These are phyloP conservation scores for Eupsittula cactorum DNA, from an alignment of 2,113 vertebrate species.

Conservation along the genomic window DNA sequence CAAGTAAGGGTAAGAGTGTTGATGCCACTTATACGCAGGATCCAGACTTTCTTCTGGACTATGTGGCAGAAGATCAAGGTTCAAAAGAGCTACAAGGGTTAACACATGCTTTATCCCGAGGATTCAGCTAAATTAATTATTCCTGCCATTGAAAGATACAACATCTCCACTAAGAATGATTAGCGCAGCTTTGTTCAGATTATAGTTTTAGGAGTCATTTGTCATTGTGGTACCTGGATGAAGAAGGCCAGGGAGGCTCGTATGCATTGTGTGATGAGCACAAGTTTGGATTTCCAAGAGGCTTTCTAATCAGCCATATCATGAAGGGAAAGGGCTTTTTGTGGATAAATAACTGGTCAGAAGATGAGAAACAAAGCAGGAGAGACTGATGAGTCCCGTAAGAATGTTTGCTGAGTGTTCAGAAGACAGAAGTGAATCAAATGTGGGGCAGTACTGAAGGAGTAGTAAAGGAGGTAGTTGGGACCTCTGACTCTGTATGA, in stretches of 20 bases:
- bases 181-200: background rate
- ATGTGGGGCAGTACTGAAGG: background rate
- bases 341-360: background rate
- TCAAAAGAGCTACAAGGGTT: background rate
- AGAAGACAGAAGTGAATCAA: background rate
- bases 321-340: background rate
- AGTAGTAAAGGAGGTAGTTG: background rate
- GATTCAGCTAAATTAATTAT: background rate
- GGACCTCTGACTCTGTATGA: background rate
- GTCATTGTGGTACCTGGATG: background rate
- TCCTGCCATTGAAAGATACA: background rate
- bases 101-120: background rate
- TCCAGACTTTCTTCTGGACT: background rate
- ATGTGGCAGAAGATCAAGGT: background rate
- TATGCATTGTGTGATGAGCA: fast-evolving
- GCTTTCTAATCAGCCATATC: background rate
- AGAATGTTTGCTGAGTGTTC: background rate
- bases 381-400: background rate
- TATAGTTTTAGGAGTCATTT: background rate
- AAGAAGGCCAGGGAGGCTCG: background rate
- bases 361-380: background rate
- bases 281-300: background rate
- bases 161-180: background rate
- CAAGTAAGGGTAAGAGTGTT: fast-evolving
- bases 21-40: background rate